A percentile compares a stretch with the other conserved stretches of the same genome.
These are phyloP conservation scores for Malurus leucopterus DNA, from an alignment of 2,797 vertebrate species.

Conservation along the genomic window DNA sequence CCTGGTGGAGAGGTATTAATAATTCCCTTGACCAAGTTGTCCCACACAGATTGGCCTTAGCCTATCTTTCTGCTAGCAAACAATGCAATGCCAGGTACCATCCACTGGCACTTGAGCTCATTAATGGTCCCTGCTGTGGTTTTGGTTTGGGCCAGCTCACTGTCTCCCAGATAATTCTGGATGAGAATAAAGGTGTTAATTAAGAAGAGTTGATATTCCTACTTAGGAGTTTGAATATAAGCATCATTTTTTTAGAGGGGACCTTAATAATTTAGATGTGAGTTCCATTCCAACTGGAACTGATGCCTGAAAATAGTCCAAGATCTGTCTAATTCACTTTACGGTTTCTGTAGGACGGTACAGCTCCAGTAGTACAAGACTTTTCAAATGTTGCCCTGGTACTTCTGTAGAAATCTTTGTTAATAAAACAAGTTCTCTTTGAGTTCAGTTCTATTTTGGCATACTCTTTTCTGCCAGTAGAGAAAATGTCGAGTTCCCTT, in stretches of 20 bases:
- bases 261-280: background rate
- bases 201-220: background rate
- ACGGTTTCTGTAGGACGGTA: background rate
- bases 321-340: background rate
- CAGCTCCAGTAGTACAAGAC: background rate
- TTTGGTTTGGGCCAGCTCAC: background rate
- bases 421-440: background rate
- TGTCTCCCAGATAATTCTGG: background rate
- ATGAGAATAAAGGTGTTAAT: background rate
- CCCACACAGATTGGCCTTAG: background rate
- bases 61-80: background rate
- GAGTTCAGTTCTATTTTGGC: background rate
- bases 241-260: background rate
- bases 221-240: background rate
- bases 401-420: background rate
- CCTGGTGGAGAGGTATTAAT: background rate
- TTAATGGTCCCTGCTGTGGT: background rate
- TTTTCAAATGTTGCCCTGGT: background rate
- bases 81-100: background rate
- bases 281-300: background rate
- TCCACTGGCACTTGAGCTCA: background rate
- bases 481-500: background rate
- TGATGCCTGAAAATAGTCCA: background rate
- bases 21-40: background rate
- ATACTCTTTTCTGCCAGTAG: background rate